Evolutionary conservation across 2,888 invertebrate genomes (phyloP).

Genomic region (Philereme transversata): DNA sequence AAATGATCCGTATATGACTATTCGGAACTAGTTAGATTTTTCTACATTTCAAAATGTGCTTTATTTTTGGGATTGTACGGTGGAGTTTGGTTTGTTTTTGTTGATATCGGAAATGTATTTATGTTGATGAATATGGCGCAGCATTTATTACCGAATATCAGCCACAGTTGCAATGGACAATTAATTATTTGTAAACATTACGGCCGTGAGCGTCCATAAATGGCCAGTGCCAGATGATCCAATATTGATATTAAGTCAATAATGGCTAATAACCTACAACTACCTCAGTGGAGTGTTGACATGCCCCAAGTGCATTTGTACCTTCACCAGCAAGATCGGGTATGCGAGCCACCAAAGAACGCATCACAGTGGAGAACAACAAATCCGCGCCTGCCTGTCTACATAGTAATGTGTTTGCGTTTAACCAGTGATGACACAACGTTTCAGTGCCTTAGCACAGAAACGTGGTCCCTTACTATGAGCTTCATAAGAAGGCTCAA

Average conservation of each 20-base stretch:
- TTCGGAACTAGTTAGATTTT: slow-evolving; percentile 49
- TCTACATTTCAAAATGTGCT: slow-evolving; percentile 31
- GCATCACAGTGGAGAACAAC: too few relatives aligned
- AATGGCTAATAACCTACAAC: slow-evolving; percentile 28
- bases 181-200: slow-evolving; percentile 83
- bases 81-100: slow-evolving; percentile 45
- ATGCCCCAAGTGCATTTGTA: too few relatives aligned
- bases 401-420: too few relatives aligned
- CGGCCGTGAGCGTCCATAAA: slow-evolving; percentile 68
- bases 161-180: slow-evolving; percentile 77
- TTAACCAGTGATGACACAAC: too few relatives aligned
- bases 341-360: too few relatives aligned
- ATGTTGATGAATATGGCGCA: slow-evolving; percentile 64
- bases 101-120: slow-evolving; percentile 45
- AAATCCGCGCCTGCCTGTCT: too few relatives aligned
- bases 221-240: slow-evolving; percentile 48
- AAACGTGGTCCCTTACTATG: too few relatives aligned
- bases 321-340: too few relatives aligned
- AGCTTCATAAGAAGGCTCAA: too few relatives aligned
- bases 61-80: slow-evolving; percentile 20
- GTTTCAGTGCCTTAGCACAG: too few relatives aligned
- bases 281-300: too few relatives aligned
- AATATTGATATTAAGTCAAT: slow-evolving; percentile 52
- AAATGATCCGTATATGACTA: slow-evolving; percentile 67
- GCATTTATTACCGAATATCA: slow-evolving; percentile 78